Evolutionary conservation across 1,140 invertebrate species (phyloP).

Genomic region (Cyphomyrmex costatus): DNA sequence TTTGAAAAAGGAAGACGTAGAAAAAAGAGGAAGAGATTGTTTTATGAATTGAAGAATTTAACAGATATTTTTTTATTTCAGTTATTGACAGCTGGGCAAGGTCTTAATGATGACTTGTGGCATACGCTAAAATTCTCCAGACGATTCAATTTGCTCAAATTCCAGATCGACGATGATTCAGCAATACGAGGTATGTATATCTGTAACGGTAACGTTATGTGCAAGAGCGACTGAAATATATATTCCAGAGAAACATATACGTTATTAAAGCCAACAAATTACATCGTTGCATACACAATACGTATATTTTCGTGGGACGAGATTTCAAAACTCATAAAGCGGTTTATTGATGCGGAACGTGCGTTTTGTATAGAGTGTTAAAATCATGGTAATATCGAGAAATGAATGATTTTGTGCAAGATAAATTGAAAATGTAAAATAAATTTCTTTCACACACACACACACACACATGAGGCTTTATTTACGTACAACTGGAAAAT

Average conservation of each 20-base stretch:
- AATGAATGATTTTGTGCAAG: conserved; percentile 8
- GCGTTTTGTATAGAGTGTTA: conserved; percentile 10
- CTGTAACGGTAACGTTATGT: background rate
- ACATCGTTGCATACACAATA: background rate
- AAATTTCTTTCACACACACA: conserved; percentile 4
- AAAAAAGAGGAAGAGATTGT: background rate
- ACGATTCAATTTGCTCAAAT: conserved; percentile 92
- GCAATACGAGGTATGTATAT: conserved; percentile 92
- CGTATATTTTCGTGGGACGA: background rate
- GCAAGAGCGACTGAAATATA: background rate
- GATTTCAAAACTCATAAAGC: conserved; percentile 19
- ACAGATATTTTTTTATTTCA: conserved; percentile 82
- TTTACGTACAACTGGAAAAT: conserved; percentile 13
- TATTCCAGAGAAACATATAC: background rate
- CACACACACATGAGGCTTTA: background rate
- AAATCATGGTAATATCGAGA: background rate
- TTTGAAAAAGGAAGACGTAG: background rate
- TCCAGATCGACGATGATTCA: conserved; percentile 94
- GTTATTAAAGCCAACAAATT: conserved; percentile 28
- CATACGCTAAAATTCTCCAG: conserved; percentile 96
- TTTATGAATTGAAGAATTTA: conserved; percentile 3
- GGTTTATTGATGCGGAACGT: background rate
- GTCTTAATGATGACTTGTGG: conserved; percentile 97
- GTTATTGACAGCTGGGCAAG: conserved; percentile 93
- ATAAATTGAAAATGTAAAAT: conserved; percentile 23